Conservation (phyloP, 92 coral and sea anemone genomes). For the Zoanthus solanderi region DNA sequence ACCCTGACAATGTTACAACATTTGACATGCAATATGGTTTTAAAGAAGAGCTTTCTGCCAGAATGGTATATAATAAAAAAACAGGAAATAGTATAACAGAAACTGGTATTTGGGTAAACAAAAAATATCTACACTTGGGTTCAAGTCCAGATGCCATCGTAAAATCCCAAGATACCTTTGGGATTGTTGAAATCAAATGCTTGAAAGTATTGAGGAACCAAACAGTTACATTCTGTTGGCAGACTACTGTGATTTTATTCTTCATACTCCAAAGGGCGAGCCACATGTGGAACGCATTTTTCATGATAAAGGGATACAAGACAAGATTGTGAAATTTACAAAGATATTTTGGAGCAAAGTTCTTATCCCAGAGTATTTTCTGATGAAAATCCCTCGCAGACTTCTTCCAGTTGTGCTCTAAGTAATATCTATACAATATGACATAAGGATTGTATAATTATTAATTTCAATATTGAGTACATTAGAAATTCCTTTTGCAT, state of each 20-base stretch:
- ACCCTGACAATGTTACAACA: no score
- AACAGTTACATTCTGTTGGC: constrained; percentile 42
- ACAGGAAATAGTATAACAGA: background rate
- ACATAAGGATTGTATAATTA: no score
- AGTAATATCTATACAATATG: no score
- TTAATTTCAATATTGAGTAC: no score
- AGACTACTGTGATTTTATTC: background rate
- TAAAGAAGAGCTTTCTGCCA: background rate
- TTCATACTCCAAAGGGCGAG: background rate
- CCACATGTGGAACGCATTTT: no score
- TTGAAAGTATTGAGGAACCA: constrained; percentile 26
- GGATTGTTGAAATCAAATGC: constrained; percentile 47
- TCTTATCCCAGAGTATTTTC: no score
- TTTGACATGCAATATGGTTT: background rate
- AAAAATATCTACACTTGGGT: constrained; percentile 18
- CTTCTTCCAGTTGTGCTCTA: no score
- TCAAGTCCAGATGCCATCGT: constrained; percentile 29
- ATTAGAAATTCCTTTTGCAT: no score
- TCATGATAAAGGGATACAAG: no score
- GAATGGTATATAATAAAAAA: background rate
- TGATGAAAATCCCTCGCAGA: no score
- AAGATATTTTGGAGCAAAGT: no score
- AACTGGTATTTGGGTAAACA: constrained; percentile 12
- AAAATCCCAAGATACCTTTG: constrained; percentile 17
- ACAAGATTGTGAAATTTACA: no score